A percentile compares a stretch with the other conserved stretches of the same genome.
phyloP scores from a whole-genome alignment of 2,888 invertebrate genomes.

The Diogma glabrata region DNA sequence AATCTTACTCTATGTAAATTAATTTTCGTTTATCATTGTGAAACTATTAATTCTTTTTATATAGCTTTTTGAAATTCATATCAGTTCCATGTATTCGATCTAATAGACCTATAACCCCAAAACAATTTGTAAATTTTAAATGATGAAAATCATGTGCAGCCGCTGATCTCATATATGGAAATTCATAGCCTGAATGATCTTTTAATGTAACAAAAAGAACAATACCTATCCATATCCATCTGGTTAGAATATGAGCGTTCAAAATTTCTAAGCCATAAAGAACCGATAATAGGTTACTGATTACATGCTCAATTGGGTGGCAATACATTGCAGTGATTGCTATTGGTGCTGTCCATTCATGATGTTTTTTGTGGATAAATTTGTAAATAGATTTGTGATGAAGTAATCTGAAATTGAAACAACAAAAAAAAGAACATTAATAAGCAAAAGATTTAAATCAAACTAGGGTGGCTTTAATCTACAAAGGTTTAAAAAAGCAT shows the following conservation, averaged over 20 bases:
- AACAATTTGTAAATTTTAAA: conserved; percentile 9
- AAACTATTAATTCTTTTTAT: too few relatives aligned
- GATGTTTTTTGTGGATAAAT: conserved; percentile 14
- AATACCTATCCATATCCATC: conserved; percentile 10
- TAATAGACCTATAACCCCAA: not conserved
- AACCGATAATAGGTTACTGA: conserved; percentile 10
- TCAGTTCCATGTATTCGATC: conserved; percentile 3
- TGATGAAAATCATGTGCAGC: conserved; percentile 14
- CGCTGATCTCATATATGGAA: conserved; percentile 9
- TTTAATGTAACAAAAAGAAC: conserved; percentile 11
- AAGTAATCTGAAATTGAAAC: conserved; percentile 4
- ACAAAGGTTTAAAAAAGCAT: too few relatives aligned
- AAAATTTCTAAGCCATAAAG: not conserved
- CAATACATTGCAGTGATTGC: conserved; percentile 12
- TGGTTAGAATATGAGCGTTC: conserved; percentile 4
- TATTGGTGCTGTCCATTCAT: conserved; percentile 12
- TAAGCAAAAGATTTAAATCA: too few relatives aligned
- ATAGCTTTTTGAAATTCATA: too few relatives aligned
- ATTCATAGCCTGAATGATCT: conserved; percentile 13
- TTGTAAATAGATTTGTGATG: conserved; percentile 12
- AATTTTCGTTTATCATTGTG: too few relatives aligned
- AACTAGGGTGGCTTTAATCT: too few relatives aligned
- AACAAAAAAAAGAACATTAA: too few relatives aligned
- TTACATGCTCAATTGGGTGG: conserved; percentile 11
- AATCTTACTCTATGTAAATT: too few relatives aligned